Percentiles rank a stretch among this genome's conserved stretches.
Conservation (phyloP, 2,113 vertebrate species). For the Amblyornis subalaris region DNA sequence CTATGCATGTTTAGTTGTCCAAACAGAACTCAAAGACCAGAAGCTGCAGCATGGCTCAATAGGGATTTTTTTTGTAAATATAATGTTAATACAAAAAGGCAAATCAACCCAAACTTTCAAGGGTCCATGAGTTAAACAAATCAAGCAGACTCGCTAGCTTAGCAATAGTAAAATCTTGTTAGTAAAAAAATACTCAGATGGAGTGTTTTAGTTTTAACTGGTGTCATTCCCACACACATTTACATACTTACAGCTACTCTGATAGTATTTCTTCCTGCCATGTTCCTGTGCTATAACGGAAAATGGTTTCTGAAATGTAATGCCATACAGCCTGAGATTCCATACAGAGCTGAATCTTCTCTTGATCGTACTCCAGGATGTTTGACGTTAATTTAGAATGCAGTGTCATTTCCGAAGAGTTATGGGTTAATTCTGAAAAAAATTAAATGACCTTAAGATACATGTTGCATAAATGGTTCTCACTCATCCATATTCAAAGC, state of each 20-base stretch:
- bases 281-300: not conserved
- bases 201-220: not conserved
- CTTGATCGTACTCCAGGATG: not conserved
- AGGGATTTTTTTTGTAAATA: not conserved
- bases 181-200: not conserved
- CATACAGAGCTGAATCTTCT: not conserved
- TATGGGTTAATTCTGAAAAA: slow-evolving; percentile 42
- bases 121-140: not conserved
- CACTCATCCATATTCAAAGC: slow-evolving; percentile 43
- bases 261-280: not conserved
- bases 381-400: slow-evolving; percentile 19
- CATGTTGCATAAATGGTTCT: not conserved
- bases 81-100: not conserved
- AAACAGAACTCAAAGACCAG: not conserved
- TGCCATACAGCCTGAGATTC: not conserved
- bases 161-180: not conserved
- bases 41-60: not conserved
- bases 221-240: not conserved
- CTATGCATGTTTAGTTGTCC: not conserved
- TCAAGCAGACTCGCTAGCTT: not conserved
- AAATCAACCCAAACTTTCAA: not conserved
- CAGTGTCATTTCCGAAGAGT: slow-evolving; percentile 28
- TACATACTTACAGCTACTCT: not conserved
- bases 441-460: slow-evolving; percentile 35
- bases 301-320: slow-evolving; percentile 14